A percentile compares a stretch with the other conserved stretches of the same genome.
These are phyloP conservation scores for Laothoe populi DNA, from an alignment of 2,888 invertebrate genomes.

Conservation along the genomic window DNA sequence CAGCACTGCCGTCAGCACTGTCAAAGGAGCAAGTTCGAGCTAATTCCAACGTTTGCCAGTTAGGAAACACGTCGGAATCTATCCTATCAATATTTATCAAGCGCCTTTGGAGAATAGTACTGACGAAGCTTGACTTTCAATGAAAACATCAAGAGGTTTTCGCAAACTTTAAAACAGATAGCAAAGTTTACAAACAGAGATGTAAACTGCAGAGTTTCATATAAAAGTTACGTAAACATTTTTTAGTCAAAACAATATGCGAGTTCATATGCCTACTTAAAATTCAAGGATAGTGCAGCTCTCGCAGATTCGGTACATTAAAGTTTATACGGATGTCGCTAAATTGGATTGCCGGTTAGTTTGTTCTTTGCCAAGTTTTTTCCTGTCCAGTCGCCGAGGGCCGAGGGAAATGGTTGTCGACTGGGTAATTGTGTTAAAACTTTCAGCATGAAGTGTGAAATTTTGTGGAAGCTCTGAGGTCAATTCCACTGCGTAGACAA, in stretches of 20 bases:
- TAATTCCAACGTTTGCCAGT: constrained; percentile 66
- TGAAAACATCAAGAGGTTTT: constrained; percentile 27
- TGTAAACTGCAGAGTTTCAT: background rate
- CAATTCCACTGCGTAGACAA: constrained; percentile 65
- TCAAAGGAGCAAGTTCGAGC: constrained; percentile 68
- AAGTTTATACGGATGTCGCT: constrained; percentile 80
- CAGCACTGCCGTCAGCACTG: constrained; percentile 46
- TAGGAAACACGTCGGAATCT: constrained; percentile 49
- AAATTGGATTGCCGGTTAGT: constrained; percentile 81
- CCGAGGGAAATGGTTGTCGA: constrained; percentile 72
- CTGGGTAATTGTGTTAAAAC: constrained; percentile 83
- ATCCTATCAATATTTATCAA: constrained; percentile 69
- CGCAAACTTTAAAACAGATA: background rate
- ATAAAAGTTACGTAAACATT: background rate
- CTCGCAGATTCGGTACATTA: constrained; percentile 81
- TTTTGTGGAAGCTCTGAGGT: constrained; percentile 68
- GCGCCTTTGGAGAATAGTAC: constrained; percentile 35
- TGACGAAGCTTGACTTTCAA: constrained; percentile 1
- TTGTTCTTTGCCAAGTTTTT: constrained; percentile 82
- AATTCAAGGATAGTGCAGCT: constrained; percentile 69
- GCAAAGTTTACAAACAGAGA: background rate
- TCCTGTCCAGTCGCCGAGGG: constrained; percentile 73
- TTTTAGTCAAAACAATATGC: constrained; percentile 32
- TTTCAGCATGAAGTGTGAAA: constrained; percentile 82
- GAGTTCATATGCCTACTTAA: constrained; percentile 58